Base-by-base conservation (phyloP, 2,113 vertebrate species). In the Ammodramus savannarum region DNA sequence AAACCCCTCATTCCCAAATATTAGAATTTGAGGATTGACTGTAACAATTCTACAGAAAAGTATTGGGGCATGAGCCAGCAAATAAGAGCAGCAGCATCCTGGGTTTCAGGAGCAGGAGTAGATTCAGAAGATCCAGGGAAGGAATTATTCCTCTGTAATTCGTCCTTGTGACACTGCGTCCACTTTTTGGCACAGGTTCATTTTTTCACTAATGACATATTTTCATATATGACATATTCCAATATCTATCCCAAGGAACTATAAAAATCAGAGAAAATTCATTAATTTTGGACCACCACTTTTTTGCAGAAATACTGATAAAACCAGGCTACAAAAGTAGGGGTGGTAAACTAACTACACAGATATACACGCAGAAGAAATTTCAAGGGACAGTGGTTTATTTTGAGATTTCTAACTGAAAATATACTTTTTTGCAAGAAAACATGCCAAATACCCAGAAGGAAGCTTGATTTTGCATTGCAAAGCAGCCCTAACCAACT, bases 11-110 rank as follows among this genome's bases (percentile, higher is more conserved):
- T 10, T 34, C 29, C 13, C 36, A 81, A 67, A 36, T n/a, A 21
- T 21, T 17, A 54, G 15, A 0, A 0, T 10, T 21, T 63, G 32
- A 38, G 15, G 36, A 38, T 2, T 46, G 29, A 73, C 10, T 36
- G 21, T 29, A 71, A 62, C 3, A 7, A 11, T 31, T 83, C 32
- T 75, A 27, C 22, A 38, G 34, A 79, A n/a, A 62, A 63, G 10
- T 34, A 23, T 32, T 34, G 32, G 15, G 14, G 10, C 15, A 44
- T 21, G 22, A 79, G 15, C 13, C 39, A 65, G 32, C 4, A 48
- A 11, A 15, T 25, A 63, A 44, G 25, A 75, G 13, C 8, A 63
- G 8, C 14, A 83, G 5, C 16, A 72, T 43, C 27, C 32, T 58
- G 21, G 13, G 7, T 25, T 74, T 13, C 25, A 41, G 52, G 5